Conservation (phyloP, 1,140 invertebrate species). For the Zaprionus lachaisei region DNA sequence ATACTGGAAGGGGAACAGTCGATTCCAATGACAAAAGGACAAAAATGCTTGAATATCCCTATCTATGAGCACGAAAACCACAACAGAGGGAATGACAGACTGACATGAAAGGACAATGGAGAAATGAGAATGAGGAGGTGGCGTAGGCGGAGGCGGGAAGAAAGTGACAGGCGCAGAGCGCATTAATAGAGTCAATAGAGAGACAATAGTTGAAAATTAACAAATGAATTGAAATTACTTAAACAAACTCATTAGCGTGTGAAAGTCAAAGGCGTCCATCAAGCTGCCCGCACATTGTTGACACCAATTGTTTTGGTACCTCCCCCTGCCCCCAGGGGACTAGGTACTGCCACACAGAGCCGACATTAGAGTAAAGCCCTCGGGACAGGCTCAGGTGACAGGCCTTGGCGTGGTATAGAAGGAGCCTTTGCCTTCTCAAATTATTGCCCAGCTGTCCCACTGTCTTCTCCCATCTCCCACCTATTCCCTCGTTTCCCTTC, state of each 20-base stretch:
- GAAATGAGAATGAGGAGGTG: not conserved
- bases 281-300: conserved; percentile 54
- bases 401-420: not conserved
- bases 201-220: conserved; percentile 81
- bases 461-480: not conserved
- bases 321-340: conserved; percentile 11
- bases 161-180: conserved; percentile 42
- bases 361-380: conserved; percentile 26
- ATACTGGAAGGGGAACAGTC: not conserved
- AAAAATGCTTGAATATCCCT: conserved; percentile 29
- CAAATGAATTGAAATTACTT: conserved; percentile 83
- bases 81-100: conserved; percentile 19
- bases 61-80: conserved; percentile 56
- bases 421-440: conserved; percentile 38
- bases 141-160: not conserved
- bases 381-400: conserved; percentile 20
- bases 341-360: not conserved
- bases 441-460: conserved; percentile 30
- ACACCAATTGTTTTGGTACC: conserved; percentile 50
- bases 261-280: conserved; percentile 60
- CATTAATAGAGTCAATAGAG: conserved; percentile 78
- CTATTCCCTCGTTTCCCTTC: not conserved
- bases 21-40: conserved; percentile 60
- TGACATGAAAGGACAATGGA: conserved; percentile 4
- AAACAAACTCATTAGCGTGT: conserved; percentile 80